Percentiles rank a stretch among this genome's conserved stretches.
These are phyloP conservation scores for Prunella strophiata DNA, from an alignment of 2,797 vertebrate species.

Conservation along the genomic window DNA sequence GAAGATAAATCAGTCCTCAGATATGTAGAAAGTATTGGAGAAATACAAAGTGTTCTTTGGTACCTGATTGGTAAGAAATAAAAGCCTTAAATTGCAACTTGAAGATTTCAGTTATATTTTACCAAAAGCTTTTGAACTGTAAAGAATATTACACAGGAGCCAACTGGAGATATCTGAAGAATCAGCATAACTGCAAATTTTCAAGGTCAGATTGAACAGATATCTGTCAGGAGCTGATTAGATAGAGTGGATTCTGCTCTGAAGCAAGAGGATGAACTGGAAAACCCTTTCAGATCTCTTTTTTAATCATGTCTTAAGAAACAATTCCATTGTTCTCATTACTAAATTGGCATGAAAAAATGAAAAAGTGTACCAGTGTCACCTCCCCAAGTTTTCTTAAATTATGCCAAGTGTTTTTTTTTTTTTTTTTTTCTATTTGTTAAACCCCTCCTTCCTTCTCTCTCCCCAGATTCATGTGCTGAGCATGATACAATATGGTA, in stretches of 20 bases:
- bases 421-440: neutral
- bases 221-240: constrained; percentile 17
- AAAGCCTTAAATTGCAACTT: neutral
- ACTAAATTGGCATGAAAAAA: neutral
- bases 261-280: constrained; percentile 1
- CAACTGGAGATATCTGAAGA: neutral
- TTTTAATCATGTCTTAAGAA: neutral
- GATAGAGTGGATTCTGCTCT: neutral
- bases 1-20: constrained; percentile 5
- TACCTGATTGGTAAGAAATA: neutral
- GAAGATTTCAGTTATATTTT: neutral
- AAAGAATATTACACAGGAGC: neutral
- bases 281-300: neutral
- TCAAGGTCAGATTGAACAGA: constrained; percentile 1
- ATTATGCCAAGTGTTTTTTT: neutral
- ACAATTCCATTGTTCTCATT: neutral
- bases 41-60: neutral
- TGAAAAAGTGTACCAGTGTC: neutral
- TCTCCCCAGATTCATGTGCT: neutral
- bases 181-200: neutral
- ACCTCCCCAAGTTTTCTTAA: neutral
- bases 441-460: neutral
- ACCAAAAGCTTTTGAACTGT: neutral
- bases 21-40: neutral
- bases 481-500: neutral